Percentiles rank a stretch among this genome's conserved stretches.
phyloP scores from a whole-genome alignment of 2,797 vertebrate species.

The Periophthalmus magnuspinnatus region DNA sequence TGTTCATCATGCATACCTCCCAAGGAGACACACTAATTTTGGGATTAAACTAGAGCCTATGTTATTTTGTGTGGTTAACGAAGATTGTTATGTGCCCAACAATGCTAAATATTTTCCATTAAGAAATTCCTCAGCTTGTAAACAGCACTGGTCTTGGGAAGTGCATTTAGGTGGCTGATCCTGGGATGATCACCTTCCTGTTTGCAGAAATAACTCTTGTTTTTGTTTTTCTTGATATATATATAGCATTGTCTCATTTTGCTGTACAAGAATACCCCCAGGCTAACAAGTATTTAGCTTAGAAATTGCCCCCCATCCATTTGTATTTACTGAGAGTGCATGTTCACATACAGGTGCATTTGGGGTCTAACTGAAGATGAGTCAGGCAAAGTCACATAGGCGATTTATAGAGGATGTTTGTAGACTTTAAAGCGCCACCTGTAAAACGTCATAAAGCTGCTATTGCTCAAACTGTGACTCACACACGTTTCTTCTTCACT shows the following conservation, averaged over 20 bases:
- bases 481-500: conserved; percentile 35
- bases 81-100: conserved; percentile 61
- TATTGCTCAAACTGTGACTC: conserved; percentile 63
- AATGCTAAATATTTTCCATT: conserved; percentile 76
- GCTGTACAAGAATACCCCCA: conserved; percentile 39
- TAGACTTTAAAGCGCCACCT: conserved; percentile 70
- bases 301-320: not conserved
- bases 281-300: conserved; percentile 22
- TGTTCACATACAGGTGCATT: conserved; percentile 56
- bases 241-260: conserved; percentile 38
- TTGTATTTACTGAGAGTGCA: not conserved
- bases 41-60: conserved; percentile 50
- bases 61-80: conserved; percentile 77
- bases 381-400: conserved; percentile 64
- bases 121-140: conserved; percentile 76
- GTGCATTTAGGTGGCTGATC: conserved; percentile 45
- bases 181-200: conserved; percentile 58
- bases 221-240: conserved; percentile 56
- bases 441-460: conserved; percentile 64
- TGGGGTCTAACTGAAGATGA: conserved; percentile 58
- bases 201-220: conserved; percentile 55
- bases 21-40: conserved; percentile 38
- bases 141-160: conserved; percentile 70
- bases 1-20: conserved; percentile 14
- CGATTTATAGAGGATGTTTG: conserved; percentile 69